Evolutionary conservation across 1,140 invertebrate genomes (phyloP), one percentile per base, ranked within the genome.

Genomic region (Bacillus rossius): DNA sequence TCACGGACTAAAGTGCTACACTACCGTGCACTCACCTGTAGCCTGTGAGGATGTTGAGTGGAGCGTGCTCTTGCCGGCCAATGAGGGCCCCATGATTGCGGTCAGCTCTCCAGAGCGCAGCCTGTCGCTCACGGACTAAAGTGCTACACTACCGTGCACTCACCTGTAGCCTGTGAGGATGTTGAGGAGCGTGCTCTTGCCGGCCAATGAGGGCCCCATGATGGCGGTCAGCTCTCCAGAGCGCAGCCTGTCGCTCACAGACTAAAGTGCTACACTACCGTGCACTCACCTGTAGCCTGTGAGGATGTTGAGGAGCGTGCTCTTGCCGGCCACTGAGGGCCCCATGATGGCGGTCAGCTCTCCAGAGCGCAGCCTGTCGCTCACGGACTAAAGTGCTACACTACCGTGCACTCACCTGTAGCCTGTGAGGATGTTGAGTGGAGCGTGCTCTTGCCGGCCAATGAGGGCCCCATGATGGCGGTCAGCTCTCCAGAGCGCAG

Each of bases 331-430:
- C 17, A 92, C 92, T 0, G 91, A 94, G 16, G 92, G 92, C 8
- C 94, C 92, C 92, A 96, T 96, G 65, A 96, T 95, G 61, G 92
- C 93, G 17, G 92, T 94, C 56, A 96, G 77, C 69, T 95, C 88
- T 16, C 92, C 88, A 16, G 90, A 91, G 25, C 85, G 81, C 55
- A 94, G 79, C 59, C 84, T 79, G 14, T 91, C 92, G 59, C 88
- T 91, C 54, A 92, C 88, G n/a, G n/a, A n/a, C n/a, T n/a, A n/a
- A n/a, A n/a, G n/a, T n/a, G n/a, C n/a, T n/a, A n/a, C n/a, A n/a
- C n/a, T n/a, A n/a, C n/a, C n/a, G n/a, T n/a, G n/a, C n/a, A 82
- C 84, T 86, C 73, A 91, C 89, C 85, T 90, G 79, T 91, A 92
- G 73, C 90, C 90, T 14, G 90, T 91, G 45, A 92, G 80, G 65